Conservation (phyloP, 2,113 vertebrate species). For the Isichthys henryi region DNA sequence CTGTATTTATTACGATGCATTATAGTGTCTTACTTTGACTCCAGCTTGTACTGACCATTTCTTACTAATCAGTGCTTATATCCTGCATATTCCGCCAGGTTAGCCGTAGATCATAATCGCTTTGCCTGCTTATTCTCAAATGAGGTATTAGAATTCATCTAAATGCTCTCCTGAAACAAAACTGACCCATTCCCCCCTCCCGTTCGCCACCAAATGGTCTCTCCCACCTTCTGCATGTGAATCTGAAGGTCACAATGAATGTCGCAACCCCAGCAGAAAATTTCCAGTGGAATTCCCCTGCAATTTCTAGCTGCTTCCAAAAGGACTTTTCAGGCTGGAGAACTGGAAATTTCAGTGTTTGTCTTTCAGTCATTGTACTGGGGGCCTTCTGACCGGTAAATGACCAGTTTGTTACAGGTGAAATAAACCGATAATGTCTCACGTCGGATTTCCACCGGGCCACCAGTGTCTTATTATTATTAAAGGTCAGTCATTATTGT, state of each 20-base stretch:
- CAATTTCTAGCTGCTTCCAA: neutral
- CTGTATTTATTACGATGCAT: neutral
- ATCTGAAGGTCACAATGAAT: neutral
- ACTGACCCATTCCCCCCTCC: neutral
- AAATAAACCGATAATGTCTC: neutral
- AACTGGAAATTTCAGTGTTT: neutral
- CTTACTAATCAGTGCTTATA: neutral
- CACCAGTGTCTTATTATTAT: neutral
- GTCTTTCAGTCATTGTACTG: neutral
- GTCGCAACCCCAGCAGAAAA: neutral
- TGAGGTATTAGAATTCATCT: constrained; percentile 4
- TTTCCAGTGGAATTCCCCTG: neutral
- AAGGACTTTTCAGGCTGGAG: neutral
- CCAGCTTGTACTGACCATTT: neutral
- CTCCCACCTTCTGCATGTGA: neutral
- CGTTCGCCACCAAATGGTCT: neutral
- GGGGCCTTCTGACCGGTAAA: neutral
- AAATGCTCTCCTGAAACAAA: neutral
- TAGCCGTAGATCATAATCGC: neutral
- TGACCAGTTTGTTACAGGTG: neutral
- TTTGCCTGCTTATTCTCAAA: neutral
- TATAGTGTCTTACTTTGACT: neutral
- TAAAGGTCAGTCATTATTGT: neutral
- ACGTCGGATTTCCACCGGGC: neutral
- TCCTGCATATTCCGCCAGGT: neutral